Conservation (phyloP, 2,113 vertebrate genomes). For the Onychostruthus taczanowskii region DNA sequence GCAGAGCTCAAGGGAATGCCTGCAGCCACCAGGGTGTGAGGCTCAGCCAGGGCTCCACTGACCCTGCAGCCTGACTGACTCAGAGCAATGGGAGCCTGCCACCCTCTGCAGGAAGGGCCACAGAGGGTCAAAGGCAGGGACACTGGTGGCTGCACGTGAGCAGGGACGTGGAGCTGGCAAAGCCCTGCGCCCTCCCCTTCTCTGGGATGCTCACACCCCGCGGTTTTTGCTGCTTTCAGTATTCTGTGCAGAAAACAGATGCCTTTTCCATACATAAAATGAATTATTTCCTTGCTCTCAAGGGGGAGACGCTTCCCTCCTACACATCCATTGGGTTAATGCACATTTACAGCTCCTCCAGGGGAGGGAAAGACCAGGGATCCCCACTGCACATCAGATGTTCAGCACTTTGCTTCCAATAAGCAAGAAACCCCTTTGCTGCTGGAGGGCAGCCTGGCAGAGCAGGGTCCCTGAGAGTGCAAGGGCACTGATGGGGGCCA, state of each 20-base stretch:
- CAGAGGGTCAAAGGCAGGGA: neutral
- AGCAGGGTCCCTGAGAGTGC: neutral
- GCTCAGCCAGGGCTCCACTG: neutral
- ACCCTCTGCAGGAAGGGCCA: neutral
- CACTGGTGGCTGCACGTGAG: neutral
- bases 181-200: neutral
- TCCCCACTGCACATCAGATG: neutral
- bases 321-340: neutral
- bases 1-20: neutral
- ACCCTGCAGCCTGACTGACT: neutral
- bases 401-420: neutral
- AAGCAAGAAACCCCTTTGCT: neutral
- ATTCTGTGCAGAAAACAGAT: neutral
- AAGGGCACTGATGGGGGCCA: neutral
- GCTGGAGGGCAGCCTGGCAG: neutral
- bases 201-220: neutral
- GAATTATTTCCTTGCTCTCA: neutral
- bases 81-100: accelerated
- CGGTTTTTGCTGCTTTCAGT: neutral
- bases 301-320: neutral
- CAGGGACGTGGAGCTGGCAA: neutral
- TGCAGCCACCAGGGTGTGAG: neutral
- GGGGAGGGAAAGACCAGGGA: neutral
- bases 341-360: neutral
- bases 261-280: neutral